Conservation (phyloP, 2,797 vertebrate genomes). For the Sebastes kiyomatsui region DNA sequence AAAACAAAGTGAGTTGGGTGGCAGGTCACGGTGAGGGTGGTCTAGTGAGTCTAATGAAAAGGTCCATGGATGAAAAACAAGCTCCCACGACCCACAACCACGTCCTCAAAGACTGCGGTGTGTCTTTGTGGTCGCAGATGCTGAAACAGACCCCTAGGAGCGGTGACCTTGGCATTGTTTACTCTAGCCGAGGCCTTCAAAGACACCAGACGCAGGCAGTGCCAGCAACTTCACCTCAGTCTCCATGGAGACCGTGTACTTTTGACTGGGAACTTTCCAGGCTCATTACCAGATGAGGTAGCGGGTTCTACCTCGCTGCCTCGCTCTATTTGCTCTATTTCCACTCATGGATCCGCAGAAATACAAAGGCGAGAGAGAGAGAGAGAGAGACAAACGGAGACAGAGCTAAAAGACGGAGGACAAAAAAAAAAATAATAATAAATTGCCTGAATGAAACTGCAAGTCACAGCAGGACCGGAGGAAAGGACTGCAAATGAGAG, state of each 20-base stretch:
- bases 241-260: constrained; percentile 72
- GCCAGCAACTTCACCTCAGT: constrained; percentile 61
- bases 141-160: constrained; percentile 40
- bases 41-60: constrained; percentile 44
- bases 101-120: constrained; percentile 28
- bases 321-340: constrained; percentile 57
- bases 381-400: not conserved
- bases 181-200: constrained; percentile 52
- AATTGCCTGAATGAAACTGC: constrained; percentile 28
- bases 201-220: constrained; percentile 38
- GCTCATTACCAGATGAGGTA: constrained; percentile 68
- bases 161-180: constrained; percentile 68
- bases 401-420: not conserved
- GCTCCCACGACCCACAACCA: constrained; percentile 12
- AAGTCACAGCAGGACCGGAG: constrained; percentile 25
- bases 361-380: not conserved
- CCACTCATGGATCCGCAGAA: constrained; percentile 35
- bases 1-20: constrained; percentile 33
- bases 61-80: constrained; percentile 3
- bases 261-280: constrained; percentile 72
- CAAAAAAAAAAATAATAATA: constrained; percentile 1
- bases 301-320: constrained; percentile 55
- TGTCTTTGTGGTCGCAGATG: constrained; percentile 52
- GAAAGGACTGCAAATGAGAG: constrained; percentile 17
- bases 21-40: constrained; percentile 46